Evolutionary conservation across 2,888 invertebrate genomes (phyloP).

Genomic region (Phaedon cochleariae): DNA sequence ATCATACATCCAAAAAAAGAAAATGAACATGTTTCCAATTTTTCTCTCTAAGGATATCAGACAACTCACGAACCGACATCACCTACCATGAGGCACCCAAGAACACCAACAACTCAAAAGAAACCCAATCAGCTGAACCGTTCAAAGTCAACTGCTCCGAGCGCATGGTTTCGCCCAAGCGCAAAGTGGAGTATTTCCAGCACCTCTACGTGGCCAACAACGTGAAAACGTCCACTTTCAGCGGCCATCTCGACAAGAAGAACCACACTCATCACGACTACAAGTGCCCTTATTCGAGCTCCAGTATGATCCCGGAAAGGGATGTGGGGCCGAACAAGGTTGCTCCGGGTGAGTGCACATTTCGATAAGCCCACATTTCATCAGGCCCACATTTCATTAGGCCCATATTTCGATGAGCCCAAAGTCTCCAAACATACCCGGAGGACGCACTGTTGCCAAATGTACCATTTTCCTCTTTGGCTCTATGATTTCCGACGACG

Average conservation of each 20-base stretch:
- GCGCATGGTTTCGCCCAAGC: conserved; percentile 60
- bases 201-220: conserved; percentile 60
- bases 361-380: no score
- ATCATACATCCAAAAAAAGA: no score
- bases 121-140: no score
- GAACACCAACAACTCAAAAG: conserved; percentile 25
- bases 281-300: conserved; percentile 52
- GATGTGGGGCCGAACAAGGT: conserved; percentile 64
- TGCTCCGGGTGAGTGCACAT: no score
- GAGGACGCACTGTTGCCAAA: no score
- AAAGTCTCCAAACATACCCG: no score
- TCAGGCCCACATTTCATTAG: no score
- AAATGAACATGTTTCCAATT: no score
- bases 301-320: conserved; percentile 66
- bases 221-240: conserved; percentile 59
- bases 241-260: conserved; percentile 56
- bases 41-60: no score
- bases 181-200: conserved; percentile 59
- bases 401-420: no score
- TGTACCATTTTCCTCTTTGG: no score
- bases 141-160: conserved; percentile 40
- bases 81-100: conserved; percentile 50
- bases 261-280: conserved; percentile 51
- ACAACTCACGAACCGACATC: conserved; percentile 61
- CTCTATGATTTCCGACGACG: no score